Base-by-base conservation (phyloP, 2,113 vertebrate species). In the Lucifuga dentata region DNA sequence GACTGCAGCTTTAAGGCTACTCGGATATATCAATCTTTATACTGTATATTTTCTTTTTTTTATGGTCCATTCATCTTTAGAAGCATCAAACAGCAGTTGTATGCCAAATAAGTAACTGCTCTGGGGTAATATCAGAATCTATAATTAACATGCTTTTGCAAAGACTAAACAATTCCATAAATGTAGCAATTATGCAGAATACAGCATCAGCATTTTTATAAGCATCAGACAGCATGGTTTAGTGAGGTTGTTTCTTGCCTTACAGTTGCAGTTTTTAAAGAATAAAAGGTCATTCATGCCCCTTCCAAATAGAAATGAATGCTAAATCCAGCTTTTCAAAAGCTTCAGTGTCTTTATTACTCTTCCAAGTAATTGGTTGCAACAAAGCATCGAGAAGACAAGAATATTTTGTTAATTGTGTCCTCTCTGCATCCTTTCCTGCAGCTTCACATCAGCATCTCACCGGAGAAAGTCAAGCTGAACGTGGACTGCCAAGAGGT, bases 401-500 rank as follows among this genome's bases (percentile, higher is more conserved):
- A 59, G 49, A 45, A 49, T 44, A 13, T 62, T 55, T 76, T 52
- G 26, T 56, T 78, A 64, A 78, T n/a, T 8, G 13, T 64, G 16
- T 8, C 55, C 49, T 40, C 66, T 66, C 33, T 73, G 32, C 33
- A 44, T 65, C 20, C 17, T 61, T 85, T 69, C 52, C 80, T 81
- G 65, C 86, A 99, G 98, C 91, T 99, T 77, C 96, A 99, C 86
- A 94, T 99, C 67, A 93, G 92, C 69, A 77, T 99, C 74, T 95
- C 96, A 39, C 92, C 96, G 2, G 95, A 96, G 86, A 96, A 89
- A 84, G 92, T 98, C 84, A 98, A 97, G 84, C 90, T 99, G 79
- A 95, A 95, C 33, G 71, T 99, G 41, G 98, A 99, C 88, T 99
- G 98, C 88, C 93, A 92, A 89, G 96, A 97, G 90, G 93, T 97